Evolutionary conservation across 2,797 vertebrate genomes (phyloP), one percentile per base, ranked within the genome.

Genomic region (Sebastes umbrosus): DNA sequence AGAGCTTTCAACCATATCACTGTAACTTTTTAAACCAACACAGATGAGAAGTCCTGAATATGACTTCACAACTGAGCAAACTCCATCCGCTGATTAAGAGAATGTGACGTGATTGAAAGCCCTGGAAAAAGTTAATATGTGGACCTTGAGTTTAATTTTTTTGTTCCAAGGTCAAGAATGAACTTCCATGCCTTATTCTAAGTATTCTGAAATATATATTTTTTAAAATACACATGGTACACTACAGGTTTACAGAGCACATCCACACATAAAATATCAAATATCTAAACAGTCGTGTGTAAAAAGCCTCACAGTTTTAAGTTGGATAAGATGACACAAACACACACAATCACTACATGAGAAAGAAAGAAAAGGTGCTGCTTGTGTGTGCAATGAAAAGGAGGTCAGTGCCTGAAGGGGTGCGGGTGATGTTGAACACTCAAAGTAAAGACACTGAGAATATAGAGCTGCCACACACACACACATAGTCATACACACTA

Each of bases 371-470:
- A 79, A 39, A 93, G 80, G 83, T 90, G 82, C 79, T 83, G 92
- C 87, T 83, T 89, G 80, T 88, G 86, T 87, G 86, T 88, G 88
- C 88, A 89, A 85, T 88, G 84, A 87, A 92, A 95, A 93, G 85
- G 88, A 94, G 93, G 92, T 94, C 91, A 94, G 70, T 66, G 90
- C 88, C 90, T 88, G 70, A 82, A 93, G 89, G 89, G 87, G 84
- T 69, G 80, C 2, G 79, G 78, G 85, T 50, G 8, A 84, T 72
- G 84, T 75, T 73, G 87, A 92, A 87, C 77, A 77, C 82, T 88
- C 68, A 77, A 58, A 86, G 86, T 85, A 84, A 90, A 87, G 76
- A 68, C 69, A 83, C 76, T 25, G 50, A 59, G 63, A 75, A 65
- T 32, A 70, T 13, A 59, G 31, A 63, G 29, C 73, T 54, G 36